A percentile compares a stretch with the other conserved stretches of the same genome.
Conservation (phyloP, 2,113 vertebrate genomes). For the Siniperca chuatsi region DNA sequence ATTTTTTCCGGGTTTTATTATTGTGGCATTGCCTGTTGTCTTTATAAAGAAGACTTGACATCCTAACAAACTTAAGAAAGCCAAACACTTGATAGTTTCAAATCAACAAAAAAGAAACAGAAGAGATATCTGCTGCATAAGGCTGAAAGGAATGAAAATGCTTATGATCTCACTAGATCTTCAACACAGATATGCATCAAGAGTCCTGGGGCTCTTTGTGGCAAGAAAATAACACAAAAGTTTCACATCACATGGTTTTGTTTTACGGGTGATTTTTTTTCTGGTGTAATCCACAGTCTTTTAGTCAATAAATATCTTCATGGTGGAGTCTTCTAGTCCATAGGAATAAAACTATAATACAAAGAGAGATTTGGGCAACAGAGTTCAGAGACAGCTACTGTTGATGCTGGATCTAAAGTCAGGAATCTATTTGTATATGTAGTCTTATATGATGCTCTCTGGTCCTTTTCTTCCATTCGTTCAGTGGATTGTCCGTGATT, state of each 20-base stretch:
- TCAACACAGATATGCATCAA: conserved; percentile 79
- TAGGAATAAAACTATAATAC: conserved; percentile 79
- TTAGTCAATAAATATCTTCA: conserved; percentile 77
- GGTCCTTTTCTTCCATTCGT: conserved; percentile 38
- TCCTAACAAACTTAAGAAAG: conserved; percentile 69
- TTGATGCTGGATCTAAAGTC: conserved; percentile 63
- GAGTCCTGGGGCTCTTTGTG: conserved; percentile 69
- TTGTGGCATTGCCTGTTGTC: conserved; percentile 55
- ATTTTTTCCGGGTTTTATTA: conserved; percentile 58
- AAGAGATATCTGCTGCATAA: conserved; percentile 71
- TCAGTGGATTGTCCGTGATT: conserved; percentile 66
- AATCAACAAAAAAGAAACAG: conserved; percentile 60
- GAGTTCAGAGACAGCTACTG: conserved; percentile 71
- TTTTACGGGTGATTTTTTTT: conserved; percentile 59
- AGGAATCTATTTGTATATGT: conserved; percentile 63
- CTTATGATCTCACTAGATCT: conserved; percentile 72
- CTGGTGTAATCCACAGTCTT: conserved; percentile 68
- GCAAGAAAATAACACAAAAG: conserved; percentile 74
- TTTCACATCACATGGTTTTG: conserved; percentile 77
- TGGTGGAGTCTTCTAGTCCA: conserved; percentile 64
- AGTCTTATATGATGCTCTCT: conserved; percentile 53
- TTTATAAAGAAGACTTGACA: conserved; percentile 74
- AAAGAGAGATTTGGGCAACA: conserved; percentile 75
- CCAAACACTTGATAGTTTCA: conserved; percentile 71
- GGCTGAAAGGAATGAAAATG: conserved; percentile 80